Conservation (phyloP, 1,140 invertebrate species). For the Achatina immaculata region DNA sequence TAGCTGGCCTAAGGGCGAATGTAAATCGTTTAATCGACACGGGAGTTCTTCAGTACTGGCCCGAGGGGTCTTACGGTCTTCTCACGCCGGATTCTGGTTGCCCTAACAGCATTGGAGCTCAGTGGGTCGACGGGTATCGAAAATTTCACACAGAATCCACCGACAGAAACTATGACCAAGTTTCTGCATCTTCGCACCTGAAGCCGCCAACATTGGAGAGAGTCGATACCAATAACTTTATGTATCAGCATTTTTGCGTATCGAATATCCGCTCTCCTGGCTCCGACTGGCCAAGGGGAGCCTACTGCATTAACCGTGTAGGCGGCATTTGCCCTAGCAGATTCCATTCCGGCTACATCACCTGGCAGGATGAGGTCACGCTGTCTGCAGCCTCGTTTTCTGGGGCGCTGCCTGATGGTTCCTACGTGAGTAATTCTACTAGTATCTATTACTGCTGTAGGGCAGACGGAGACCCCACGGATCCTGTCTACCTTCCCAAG, state of each 20-base stretch:
- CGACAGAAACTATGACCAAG: constrained; percentile 6
- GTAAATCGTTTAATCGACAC: background rate
- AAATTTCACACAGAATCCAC: constrained; percentile 29
- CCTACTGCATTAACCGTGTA: constrained; percentile 9
- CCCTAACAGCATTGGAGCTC: background rate
- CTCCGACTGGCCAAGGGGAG: background rate
- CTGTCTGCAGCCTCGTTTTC: background rate
- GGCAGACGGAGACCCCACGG: background rate
- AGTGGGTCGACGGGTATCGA: background rate
- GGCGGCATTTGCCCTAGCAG: background rate
- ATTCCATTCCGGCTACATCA: background rate
- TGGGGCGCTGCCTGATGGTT: background rate
- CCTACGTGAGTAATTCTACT: background rate
- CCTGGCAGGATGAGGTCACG: background rate
- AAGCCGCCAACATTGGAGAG: constrained; percentile 3
- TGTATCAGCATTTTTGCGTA: constrained; percentile 31
- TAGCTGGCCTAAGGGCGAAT: background rate
- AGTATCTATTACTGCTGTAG: constrained; percentile 21
- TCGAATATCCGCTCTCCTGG: background rate
- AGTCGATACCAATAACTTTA: background rate
- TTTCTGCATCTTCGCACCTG: background rate
- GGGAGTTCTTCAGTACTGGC: constrained; percentile 27
- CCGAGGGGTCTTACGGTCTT: constrained; percentile 13
- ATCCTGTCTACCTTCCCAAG: constrained; percentile 20
- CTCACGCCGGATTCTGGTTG: constrained; percentile 15